Percentiles rank a stretch among this genome's conserved stretches.
Conservation (phyloP, 1,140 invertebrate species). For the Neomicropteryx cornuta region DNA sequence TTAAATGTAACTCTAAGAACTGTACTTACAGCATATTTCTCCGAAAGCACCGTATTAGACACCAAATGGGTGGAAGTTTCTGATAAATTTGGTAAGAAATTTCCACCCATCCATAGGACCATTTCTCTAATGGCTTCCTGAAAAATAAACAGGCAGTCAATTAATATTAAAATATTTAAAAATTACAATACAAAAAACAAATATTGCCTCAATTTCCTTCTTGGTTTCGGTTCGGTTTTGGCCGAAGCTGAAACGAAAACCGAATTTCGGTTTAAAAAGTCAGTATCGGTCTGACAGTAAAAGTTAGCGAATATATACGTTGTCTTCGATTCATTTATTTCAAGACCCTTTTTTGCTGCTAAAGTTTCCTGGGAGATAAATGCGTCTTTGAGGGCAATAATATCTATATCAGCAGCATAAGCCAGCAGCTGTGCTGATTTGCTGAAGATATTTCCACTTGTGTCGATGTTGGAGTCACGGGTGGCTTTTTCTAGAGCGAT, state of each 20-base stretch:
- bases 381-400: too few relatives aligned
- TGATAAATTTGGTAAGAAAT: conserved; percentile 58
- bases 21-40: conserved; percentile 58
- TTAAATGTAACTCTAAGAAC: conserved; percentile 12
- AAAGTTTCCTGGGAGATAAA: too few relatives aligned
- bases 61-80: conserved; percentile 72
- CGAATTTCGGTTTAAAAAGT: too few relatives aligned
- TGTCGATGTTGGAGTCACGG: conserved; percentile 1
- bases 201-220: too few relatives aligned
- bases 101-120: conserved; percentile 75
- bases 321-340: too few relatives aligned
- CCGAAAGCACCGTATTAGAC: conserved; percentile 57
- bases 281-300: too few relatives aligned
- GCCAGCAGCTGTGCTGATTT: not conserved
- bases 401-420: too few relatives aligned
- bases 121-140: conserved; percentile 55
- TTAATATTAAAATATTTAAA: not conserved
- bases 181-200: not conserved
- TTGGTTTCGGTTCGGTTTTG: too few relatives aligned
- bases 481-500: conserved; percentile 2
- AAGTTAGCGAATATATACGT: too few relatives aligned
- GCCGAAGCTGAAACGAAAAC: too few relatives aligned
- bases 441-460: not conserved
- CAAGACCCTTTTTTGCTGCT: too few relatives aligned
- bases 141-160: conserved; percentile 13